phyloP scores from a whole-genome alignment of 2,888 invertebrate species.

The Alsophila aescularia region DNA sequence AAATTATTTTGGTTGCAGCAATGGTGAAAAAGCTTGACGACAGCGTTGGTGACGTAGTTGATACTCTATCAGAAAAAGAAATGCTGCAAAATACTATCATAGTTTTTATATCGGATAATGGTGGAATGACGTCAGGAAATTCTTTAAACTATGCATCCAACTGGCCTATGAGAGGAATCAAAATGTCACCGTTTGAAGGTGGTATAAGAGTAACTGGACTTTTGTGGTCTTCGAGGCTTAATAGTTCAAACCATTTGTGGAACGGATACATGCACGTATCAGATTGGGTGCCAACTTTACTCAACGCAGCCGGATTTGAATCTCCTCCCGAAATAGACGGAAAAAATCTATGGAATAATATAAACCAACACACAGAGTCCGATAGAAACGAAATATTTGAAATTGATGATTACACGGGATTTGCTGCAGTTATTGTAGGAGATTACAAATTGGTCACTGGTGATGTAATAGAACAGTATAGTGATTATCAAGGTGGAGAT shows the following conservation, averaged over 20 bases:
- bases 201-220: conserved; percentile 90
- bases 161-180: conserved; percentile 90
- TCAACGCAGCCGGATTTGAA: conserved; percentile 61
- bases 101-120: conserved; percentile 95
- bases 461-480: conserved; percentile 41
- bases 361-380: conserved; percentile 55
- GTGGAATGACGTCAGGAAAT: conserved; percentile 90
- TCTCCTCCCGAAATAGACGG: conserved; percentile 64
- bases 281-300: conserved; percentile 92
- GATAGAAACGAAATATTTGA: conserved; percentile 61
- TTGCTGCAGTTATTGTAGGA: conserved; percentile 55
- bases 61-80: conserved; percentile 86
- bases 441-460: conserved; percentile 69
- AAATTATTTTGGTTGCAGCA: conserved; percentile 78
- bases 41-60: conserved; percentile 91
- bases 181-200: conserved; percentile 93
- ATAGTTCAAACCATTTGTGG: conserved; percentile 70
- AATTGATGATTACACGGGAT: conserved; percentile 66
- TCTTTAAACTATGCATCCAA: conserved; percentile 91
- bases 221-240: conserved; percentile 84
- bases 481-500: conserved; percentile 60
- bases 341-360: conserved; percentile 65
- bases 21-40: conserved; percentile 94
- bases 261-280: conserved; percentile 88
- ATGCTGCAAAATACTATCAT: conserved; percentile 93